Evolutionary conservation across 2,888 invertebrate species (phyloP).

Genomic region (Molanna angustata): DNA sequence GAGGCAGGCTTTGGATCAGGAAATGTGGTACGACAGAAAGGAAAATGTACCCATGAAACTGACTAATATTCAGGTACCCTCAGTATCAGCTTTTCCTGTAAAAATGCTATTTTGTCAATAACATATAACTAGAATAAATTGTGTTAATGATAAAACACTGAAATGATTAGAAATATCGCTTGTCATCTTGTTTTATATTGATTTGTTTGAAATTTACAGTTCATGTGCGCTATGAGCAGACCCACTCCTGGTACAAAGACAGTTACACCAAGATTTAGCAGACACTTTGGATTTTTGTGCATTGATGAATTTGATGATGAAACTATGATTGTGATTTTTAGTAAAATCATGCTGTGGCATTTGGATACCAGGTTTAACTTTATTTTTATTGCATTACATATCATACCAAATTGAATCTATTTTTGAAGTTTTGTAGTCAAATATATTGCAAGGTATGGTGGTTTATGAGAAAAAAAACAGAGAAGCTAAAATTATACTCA

Average conservation of each 20-base stretch:
- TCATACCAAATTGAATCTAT: too few species aligned
- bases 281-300: conserved; percentile 81
- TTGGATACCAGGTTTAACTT: conserved; percentile 75
- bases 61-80: conserved; percentile 74
- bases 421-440: too few species aligned
- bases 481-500: too few species aligned
- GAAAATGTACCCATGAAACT: conserved; percentile 74
- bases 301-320: conserved; percentile 89
- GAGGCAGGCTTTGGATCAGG: conserved; percentile 86
- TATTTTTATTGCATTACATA: too few species aligned
- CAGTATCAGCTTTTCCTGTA: neutral
- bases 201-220: conserved; percentile 46
- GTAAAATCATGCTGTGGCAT: conserved; percentile 92
- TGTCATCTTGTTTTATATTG: neutral
- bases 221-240: conserved; percentile 83
- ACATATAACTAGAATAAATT: too few species aligned
- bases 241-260: conserved; percentile 80
- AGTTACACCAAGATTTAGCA: conserved; percentile 78
- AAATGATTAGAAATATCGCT: too few species aligned
- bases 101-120: neutral
- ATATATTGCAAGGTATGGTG: too few species aligned
- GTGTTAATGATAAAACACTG: neutral
- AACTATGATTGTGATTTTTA: conserved; percentile 81
- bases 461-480: too few species aligned
- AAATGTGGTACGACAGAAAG: conserved; percentile 86